Evolutionary conservation across 2,797 vertebrate species (phyloP).

Genomic region (Lepilemur ruficaudatus): DNA sequence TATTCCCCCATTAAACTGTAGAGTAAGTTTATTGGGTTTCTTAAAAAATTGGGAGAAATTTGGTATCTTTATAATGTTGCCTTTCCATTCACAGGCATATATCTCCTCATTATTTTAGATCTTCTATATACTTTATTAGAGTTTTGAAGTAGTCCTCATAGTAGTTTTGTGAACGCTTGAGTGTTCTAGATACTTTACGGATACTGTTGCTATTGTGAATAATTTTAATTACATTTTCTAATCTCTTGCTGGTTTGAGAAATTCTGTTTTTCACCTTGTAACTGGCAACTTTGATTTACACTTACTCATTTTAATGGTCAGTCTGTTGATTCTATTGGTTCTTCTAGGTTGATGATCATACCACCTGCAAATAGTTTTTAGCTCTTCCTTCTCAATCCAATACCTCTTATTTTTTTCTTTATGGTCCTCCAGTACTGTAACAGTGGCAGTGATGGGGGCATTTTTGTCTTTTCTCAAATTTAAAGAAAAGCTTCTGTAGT

Average conservation of each 20-base stretch:
- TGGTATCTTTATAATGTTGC: background rate
- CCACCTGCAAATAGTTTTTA: background rate
- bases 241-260: background rate
- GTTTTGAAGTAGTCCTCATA: background rate
- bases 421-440: background rate
- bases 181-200: background rate
- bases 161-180: background rate
- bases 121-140: background rate
- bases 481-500: background rate
- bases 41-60: background rate
- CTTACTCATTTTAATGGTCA: background rate
- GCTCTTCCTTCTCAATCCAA: background rate
- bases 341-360: background rate
- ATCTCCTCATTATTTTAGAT: background rate
- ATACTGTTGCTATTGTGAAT: background rate
- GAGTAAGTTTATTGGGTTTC: background rate
- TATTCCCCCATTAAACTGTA: background rate
- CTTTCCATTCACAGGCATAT: background rate
- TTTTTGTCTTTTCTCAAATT: background rate
- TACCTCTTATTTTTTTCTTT: background rate
- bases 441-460: background rate
- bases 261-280: background rate
- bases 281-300: background rate
- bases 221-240: background rate
- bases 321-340: background rate